Evolutionary conservation across 2,113 vertebrate genomes (phyloP).

Genomic region (Chamaea fasciata): DNA sequence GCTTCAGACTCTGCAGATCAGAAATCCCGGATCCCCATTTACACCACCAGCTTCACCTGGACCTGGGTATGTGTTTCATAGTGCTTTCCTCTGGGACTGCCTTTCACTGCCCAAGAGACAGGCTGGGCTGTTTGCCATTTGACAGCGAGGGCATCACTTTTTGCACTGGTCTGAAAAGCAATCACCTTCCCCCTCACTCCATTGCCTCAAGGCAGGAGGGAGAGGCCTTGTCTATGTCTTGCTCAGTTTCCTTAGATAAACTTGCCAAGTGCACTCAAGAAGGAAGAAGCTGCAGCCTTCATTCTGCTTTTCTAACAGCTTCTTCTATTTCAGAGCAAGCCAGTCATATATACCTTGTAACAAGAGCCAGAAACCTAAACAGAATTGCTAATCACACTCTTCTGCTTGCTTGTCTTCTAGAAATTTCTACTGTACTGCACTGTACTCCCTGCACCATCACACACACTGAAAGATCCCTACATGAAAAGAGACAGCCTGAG

Average conservation of each 20-base stretch:
- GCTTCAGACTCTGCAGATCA: not conserved
- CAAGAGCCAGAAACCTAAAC: not conserved
- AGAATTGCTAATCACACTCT: not conserved
- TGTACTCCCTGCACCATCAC: not conserved
- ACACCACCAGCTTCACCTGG: not conserved
- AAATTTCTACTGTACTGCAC: not conserved
- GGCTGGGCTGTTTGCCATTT: not conserved
- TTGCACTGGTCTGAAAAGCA: not conserved
- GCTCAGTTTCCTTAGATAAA: not conserved
- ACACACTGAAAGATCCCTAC: not conserved
- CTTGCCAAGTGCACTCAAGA: not conserved
- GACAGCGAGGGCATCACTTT: rapidly evolving
- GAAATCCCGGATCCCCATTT: not conserved
- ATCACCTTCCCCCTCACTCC: not conserved
- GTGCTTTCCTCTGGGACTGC: not conserved
- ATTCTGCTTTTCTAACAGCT: not conserved
- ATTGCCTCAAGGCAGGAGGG: not conserved
- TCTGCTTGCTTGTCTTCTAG: not conserved
- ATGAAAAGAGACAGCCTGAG: not conserved
- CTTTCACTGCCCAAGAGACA: not conserved
- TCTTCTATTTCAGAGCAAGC: not conserved
- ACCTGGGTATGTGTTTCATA: not conserved
- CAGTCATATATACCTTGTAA: not conserved
- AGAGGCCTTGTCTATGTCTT: not conserved
- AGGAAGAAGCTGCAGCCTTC: not conserved